Evolutionary conservation across 2,888 invertebrate species (phyloP).

Genomic region (Macrosiphum euphorbiae): DNA sequence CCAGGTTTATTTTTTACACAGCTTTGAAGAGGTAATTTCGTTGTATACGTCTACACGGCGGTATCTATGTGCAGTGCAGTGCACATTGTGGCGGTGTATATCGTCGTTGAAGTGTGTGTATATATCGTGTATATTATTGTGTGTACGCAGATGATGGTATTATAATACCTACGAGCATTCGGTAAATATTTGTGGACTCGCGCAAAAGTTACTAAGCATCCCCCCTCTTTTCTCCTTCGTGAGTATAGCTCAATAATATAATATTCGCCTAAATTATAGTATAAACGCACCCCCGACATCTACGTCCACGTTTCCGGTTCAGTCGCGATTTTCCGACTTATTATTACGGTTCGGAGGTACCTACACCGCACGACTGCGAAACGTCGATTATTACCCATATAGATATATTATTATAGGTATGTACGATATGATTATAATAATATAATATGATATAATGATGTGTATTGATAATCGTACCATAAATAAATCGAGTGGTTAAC

Average conservation of each 20-base stretch:
- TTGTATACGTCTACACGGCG: background rate
- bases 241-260: background rate
- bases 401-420: too few species aligned
- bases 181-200: slow-evolving; percentile 7
- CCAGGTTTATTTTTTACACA: background rate
- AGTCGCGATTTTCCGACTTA: too few species aligned
- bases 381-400: too few species aligned
- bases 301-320: too few species aligned
- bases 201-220: background rate
- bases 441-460: background rate
- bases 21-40: slow-evolving; percentile 18
- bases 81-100: background rate
- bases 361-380: too few species aligned
- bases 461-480: background rate
- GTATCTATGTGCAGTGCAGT: too few species aligned
- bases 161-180: background rate
- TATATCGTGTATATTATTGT: background rate
- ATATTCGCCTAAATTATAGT: background rate
- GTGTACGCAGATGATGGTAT: background rate
- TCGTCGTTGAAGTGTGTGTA: background rate
- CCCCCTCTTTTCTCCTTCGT: background rate
- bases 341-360: too few species aligned
- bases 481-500: background rate
- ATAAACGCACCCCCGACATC: too few species aligned
- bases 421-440: too few species aligned